These are phyloP conservation scores for Cinclus mexicanus DNA, from an alignment of 2,113 vertebrate species.

Conservation along the genomic window DNA sequence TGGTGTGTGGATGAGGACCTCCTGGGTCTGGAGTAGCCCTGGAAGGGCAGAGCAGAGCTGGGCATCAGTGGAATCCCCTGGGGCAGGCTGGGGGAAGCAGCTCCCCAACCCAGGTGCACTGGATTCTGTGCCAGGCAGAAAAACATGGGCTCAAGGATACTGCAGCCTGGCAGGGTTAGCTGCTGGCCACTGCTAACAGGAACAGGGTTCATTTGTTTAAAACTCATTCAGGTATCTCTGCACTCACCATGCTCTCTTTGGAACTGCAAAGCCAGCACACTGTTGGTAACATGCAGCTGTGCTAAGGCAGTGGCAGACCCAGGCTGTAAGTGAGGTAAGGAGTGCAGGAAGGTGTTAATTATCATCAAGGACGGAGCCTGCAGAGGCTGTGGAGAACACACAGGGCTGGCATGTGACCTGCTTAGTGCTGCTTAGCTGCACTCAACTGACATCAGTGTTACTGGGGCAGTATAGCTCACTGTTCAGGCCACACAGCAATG, in stretches of 20 bases:
- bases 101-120: fast-evolving
- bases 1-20: neutral
- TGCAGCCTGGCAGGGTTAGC: neutral
- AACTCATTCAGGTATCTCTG: neutral
- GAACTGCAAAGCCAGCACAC: neutral
- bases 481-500: neutral
- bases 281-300: neutral
- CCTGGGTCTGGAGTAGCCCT: neutral
- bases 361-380: neutral
- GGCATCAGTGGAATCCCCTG: neutral
- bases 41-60: neutral
- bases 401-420: fast-evolving
- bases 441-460: neutral
- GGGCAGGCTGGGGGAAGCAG: neutral
- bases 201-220: neutral
- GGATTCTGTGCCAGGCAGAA: neutral
- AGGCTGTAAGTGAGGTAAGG: neutral
- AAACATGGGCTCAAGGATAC: fast-evolving
- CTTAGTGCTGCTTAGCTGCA: neutral
- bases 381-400: neutral
- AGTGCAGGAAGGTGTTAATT: neutral
- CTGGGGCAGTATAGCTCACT: neutral
- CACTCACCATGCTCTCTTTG: fast-evolving
- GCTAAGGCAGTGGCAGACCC: neutral
- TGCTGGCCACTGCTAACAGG: neutral